A percentile compares a stretch with the other conserved stretches of the same genome.
These are phyloP conservation scores for Axinella damicornis DNA, from an alignment of 37 sponge, comb jelly and placozoan species.

Conservation along the genomic window DNA sequence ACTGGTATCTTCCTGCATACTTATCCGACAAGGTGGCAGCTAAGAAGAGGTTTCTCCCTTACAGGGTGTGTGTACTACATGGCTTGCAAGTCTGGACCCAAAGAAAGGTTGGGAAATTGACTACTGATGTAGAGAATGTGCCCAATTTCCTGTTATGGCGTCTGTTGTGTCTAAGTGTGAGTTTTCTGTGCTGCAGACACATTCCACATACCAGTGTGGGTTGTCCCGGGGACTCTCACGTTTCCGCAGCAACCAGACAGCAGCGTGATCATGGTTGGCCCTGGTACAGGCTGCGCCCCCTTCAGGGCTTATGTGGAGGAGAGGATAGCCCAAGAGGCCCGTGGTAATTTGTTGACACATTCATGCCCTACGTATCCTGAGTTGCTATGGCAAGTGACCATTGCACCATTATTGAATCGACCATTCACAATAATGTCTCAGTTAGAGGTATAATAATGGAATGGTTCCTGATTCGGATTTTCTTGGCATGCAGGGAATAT, in stretches of 20 bases:
- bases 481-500: conserved; percentile 69
- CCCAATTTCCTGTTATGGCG: too few relatives aligned
- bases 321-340: conserved; percentile 31
- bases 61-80: conserved; percentile 92
- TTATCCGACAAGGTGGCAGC: too few relatives aligned
- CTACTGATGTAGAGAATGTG: not conserved
- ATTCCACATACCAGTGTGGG: conserved; percentile 81
- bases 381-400: too few relatives aligned
- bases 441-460: too few relatives aligned
- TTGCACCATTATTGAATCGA: too few relatives aligned
- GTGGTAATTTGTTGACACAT: conserved; percentile 33
- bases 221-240: conserved; percentile 72
- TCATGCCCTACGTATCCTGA: too few relatives aligned
- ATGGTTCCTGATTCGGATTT: too few relatives aligned
- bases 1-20: too few relatives aligned
- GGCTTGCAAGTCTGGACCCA: conserved; percentile 87
- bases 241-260: conserved; percentile 55
- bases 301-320: conserved; percentile 92
- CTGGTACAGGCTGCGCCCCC: conserved; percentile 99
- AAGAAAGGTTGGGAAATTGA: conserved; percentile 13
- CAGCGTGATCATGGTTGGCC: conserved; percentile 91
- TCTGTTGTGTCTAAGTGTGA: too few relatives aligned
- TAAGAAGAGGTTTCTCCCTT: too few relatives aligned
- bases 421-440: too few relatives aligned
- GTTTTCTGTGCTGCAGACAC: not conserved